Evolutionary conservation across 2,797 vertebrate species (phyloP), one percentile per base, ranked within the genome.

Genomic region (Ispidina lecontei): DNA sequence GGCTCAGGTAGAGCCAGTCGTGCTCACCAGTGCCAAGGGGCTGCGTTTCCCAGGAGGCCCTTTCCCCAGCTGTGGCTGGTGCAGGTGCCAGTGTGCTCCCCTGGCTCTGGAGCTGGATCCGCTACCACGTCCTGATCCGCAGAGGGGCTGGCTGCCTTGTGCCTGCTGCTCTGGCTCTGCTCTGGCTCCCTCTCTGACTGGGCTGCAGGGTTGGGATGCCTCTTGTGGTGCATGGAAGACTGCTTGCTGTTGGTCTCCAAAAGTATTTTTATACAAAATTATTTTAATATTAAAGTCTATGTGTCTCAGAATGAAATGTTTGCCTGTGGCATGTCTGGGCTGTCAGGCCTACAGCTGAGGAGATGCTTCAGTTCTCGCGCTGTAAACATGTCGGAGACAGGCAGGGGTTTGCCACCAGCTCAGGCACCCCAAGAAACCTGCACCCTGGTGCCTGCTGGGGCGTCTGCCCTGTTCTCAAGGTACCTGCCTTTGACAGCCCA

Each of bases 261-360:
- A 81, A 82, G 51, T 95, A 96, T 95, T 96, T 95, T 96, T 95
- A 91, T 94, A 96, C 18, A 20, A 54, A 88, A 51, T 87, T 96
- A 93, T 96, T 96, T 96, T 96, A 81, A 84, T 96, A 96, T 96
- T 96, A 96, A 96, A 96, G 70, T 71, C 31, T 74, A 1, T 41
- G 16, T 62, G 33, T 71, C 62, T 91, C 8, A 15, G 64, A 89
- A 72, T 1, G 12, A 75, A 69, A 18, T 0, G 1, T 72, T 85
- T 95, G 85, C 77, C 68, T 76, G 76, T 81, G 79, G 79, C 65
- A 0, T 79, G 33, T 75, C 52, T 60, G 65, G n/a, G 33, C 73
- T 33, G 44, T 49, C 47, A 41, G 58, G 23, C 8, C 4, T 26
- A 4, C 0, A 6, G 60, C 22, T 35, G 74, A 84, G 52, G 72